Evolutionary conservation across 2,888 invertebrate genomes (phyloP), one percentile per base, ranked within the genome.

Genomic region (Meta bourneti): DNA sequence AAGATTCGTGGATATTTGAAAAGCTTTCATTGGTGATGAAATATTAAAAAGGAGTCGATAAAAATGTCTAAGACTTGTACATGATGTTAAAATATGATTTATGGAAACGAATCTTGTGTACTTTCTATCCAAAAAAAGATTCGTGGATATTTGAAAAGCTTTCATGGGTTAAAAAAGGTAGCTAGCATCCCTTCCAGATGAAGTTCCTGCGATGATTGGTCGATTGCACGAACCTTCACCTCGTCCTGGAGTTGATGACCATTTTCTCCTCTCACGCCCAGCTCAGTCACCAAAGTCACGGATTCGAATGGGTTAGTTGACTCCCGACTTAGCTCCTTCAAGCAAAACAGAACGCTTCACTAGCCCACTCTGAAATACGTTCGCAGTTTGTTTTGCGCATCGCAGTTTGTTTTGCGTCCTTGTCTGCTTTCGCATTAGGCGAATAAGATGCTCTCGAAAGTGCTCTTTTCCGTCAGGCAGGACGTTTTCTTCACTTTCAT

Each of bases 271-370:
- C 61, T 61, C 9, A 0, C 16, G 61, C 61, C 34, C 34, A 34
- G 34, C 34, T 34, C 34, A 34, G 34, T 34, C 34, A 34, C 34
- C 61, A 79, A 79, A 20, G 20, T 79, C 61, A 61, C 61, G 20
- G 61, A 79, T 20, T 79, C 61, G 34, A 61, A 79, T 79, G 79
- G 61, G 79, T 79, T 79, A 20, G 79, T 79, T 61, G 79, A 79
- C 79, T 79, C 61, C 61, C 54, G 79, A 79, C 20, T 79, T 54
- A 79, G 11, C 54, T 34, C 34, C 34, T 34, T 34, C 34, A 4
- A 34, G 34, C 34, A 34, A 34, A 34, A 34, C 34, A 34, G 34
- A 34, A 34, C 34, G 34, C 34, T 34, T 34, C 34, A 34, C 34
- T 34, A 61, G 61, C 61, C 61, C 61, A 61, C 61, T 61, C 11